phyloP scores from a whole-genome alignment of 2,888 invertebrate genomes.

The Conops quadrifasciatus region DNA sequence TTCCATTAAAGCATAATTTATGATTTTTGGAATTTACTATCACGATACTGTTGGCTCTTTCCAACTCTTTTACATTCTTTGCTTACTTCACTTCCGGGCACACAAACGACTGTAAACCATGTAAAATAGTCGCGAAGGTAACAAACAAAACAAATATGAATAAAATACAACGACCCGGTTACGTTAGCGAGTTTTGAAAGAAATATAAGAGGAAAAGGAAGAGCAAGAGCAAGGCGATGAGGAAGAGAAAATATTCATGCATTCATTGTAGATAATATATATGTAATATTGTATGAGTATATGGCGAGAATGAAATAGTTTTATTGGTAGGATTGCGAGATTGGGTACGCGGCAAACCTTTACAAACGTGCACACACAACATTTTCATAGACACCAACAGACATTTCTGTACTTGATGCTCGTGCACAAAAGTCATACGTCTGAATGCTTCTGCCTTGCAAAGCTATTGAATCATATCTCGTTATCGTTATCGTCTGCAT shows the following conservation, averaged over 20 bases:
- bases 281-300: no score
- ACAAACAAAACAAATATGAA: no score
- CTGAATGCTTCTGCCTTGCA: background rate
- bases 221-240: background rate
- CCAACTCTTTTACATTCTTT: no score
- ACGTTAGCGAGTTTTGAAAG: background rate
- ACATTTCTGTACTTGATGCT: background rate
- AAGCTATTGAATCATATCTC: slow-evolving; percentile 2
- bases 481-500: background rate
- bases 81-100: no score
- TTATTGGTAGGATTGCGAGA: no score
- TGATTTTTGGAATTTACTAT: background rate
- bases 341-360: no score
- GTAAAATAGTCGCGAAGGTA: no score
- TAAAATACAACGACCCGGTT: no score
- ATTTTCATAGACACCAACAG: background rate
- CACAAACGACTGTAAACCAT: no score
- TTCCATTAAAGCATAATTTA: background rate
- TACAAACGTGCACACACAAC: background rate
- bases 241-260: background rate
- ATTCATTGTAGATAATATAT: background rate
- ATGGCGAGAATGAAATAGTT: background rate
- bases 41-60: no score
- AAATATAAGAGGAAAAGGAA: no score
- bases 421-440: background rate